Evolutionary conservation across 2,797 vertebrate species (phyloP).

Genomic region (Phoebastria nigripes): DNA sequence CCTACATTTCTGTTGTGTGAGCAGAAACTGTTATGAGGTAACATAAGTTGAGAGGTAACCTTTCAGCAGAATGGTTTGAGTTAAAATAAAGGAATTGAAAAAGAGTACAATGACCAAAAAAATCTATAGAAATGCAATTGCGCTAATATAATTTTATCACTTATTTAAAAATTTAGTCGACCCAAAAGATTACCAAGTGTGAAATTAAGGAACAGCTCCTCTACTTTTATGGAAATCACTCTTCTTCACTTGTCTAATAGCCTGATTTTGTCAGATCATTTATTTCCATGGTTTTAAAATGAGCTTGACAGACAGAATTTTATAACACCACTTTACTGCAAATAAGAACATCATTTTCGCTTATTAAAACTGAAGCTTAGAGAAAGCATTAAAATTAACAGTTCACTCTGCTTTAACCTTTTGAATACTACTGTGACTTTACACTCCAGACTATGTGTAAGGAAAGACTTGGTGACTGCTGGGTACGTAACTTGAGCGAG

Average conservation of each 20-base stretch:
- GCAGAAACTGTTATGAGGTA: conserved; percentile 66
- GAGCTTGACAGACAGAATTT: conserved; percentile 86
- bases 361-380: conserved; percentile 85
- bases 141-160: conserved; percentile 86
- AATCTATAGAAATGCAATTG: conserved; percentile 87
- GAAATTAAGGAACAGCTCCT: conserved; percentile 85
- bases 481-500: background rate
- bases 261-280: conserved; percentile 85
- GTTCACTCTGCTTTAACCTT: conserved; percentile 82
- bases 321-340: conserved; percentile 84
- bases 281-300: conserved; percentile 84
- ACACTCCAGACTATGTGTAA: conserved; percentile 51
- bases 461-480: background rate
- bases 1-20: conserved; percentile 38
- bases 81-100: conserved; percentile 82
- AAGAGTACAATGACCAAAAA: conserved; percentile 83
- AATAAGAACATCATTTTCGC: conserved; percentile 85
- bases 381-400: conserved; percentile 85
- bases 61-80: conserved; percentile 76
- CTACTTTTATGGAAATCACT: conserved; percentile 84
- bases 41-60: conserved; percentile 76
- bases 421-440: conserved; percentile 74
- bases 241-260: conserved; percentile 86
- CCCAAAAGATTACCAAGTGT: conserved; percentile 86
- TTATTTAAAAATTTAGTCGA: conserved; percentile 88